Conservation (phyloP, 1,140 invertebrate genomes). For the Apis florea region DNA sequence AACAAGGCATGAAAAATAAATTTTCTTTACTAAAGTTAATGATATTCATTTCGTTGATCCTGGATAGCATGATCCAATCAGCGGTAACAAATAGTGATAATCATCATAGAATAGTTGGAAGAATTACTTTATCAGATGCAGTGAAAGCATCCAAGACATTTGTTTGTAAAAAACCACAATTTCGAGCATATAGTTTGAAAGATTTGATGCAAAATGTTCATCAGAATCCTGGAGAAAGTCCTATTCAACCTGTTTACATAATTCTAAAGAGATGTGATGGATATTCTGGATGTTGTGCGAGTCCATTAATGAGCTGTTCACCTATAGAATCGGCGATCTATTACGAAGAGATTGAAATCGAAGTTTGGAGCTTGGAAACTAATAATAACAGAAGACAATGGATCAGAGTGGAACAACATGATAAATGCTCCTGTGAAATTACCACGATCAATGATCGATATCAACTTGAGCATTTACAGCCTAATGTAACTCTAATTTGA, state of each 20-base stretch:
- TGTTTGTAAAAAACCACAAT: conserved; percentile 61
- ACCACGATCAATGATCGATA: conserved; percentile 45
- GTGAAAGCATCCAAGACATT: conserved; percentile 46
- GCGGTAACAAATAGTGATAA: conserved; percentile 6
- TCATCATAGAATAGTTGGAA: conserved; percentile 15
- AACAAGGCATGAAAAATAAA: conserved; percentile 42
- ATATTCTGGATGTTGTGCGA: conserved; percentile 66
- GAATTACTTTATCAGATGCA: conserved; percentile 42
- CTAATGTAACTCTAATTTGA: conserved; percentile 46
- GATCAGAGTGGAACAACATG: conserved; percentile 68
- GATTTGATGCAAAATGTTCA: conserved; percentile 61
- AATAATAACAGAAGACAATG: conserved; percentile 48
- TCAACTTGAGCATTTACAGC: conserved; percentile 25
- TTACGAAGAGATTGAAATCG: conserved; percentile 65
- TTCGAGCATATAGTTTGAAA: conserved; percentile 63
- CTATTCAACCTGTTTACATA: conserved; percentile 61
- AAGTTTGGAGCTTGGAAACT: conserved; percentile 53
- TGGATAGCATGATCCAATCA: conserved; percentile 28
- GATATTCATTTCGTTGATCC: conserved; percentile 43
- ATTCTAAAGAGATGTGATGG: conserved; percentile 67
- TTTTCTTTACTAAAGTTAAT: conserved; percentile 34
- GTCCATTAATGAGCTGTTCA: conserved; percentile 52
- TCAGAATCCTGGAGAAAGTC: conserved; percentile 41
- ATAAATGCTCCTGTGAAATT: conserved; percentile 57
- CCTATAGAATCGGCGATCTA: conserved; percentile 50